phyloP scores from a whole-genome alignment of 2,888 invertebrate genomes.

The Agrochola macilenta region DNA sequence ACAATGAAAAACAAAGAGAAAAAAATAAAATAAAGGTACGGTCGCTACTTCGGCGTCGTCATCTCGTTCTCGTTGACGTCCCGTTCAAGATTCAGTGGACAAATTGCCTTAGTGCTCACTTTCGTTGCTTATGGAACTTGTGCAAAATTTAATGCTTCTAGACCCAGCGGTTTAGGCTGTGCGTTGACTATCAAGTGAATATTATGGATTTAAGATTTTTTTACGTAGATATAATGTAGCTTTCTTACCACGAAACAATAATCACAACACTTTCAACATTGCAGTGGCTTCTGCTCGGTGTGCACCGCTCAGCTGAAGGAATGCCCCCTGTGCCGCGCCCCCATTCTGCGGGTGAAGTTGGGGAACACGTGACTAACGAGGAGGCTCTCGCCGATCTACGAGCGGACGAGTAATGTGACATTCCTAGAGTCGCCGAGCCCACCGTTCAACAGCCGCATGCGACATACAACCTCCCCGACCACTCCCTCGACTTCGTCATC shows the following conservation, averaged over 20 bases:
- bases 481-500: not conserved
- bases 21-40: no score
- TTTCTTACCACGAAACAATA: slow-evolving; percentile 3
- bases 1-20: no score
- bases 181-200: no score
- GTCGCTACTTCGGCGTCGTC: no score
- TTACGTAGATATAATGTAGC: not conserved
- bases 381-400: not conserved
- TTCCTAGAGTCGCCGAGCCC: slow-evolving; percentile 44
- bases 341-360: slow-evolving; percentile 72
- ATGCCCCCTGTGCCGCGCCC: slow-evolving; percentile 96
- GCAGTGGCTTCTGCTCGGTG: slow-evolving; percentile 95
- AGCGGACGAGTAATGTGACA: slow-evolving; percentile 16
- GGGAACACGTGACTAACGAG: slow-evolving; percentile 72
- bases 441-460: not conserved
- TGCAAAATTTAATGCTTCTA: no score
- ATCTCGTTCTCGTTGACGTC: no score
- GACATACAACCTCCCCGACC: not conserved
- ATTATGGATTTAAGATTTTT: not conserved
- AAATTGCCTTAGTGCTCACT: not conserved
- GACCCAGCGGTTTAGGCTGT: no score
- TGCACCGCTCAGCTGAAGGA: slow-evolving; percentile 95
- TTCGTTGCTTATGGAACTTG: no score
- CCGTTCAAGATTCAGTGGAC: no score
- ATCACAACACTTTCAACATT: slow-evolving; percentile 4